These are phyloP conservation scores for Polyodon spathula DNA, from an alignment of 2,113 vertebrate genomes.

Conservation along the genomic window DNA sequence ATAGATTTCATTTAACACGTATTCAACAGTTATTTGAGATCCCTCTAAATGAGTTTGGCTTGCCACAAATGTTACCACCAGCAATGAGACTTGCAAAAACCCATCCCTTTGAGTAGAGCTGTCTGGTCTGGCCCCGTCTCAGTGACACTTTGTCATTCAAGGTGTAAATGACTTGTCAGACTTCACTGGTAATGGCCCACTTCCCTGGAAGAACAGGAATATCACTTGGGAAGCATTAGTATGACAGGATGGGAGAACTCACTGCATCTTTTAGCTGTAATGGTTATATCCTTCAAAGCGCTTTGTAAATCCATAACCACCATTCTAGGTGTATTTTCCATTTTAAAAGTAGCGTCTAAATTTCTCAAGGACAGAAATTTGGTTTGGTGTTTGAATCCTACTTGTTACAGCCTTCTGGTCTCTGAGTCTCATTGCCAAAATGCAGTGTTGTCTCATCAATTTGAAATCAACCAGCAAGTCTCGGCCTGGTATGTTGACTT, in stretches of 20 bases:
- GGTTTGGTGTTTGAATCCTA: no score
- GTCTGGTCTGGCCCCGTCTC: not conserved
- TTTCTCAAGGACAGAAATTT: no score
- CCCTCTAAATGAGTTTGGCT: not conserved
- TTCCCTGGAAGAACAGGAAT: not conserved
- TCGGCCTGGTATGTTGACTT: no score
- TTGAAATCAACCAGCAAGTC: no score
- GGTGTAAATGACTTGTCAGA: not conserved
- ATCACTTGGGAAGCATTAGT: not conserved
- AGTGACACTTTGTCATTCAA: not conserved
- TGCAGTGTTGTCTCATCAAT: no score
- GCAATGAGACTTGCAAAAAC: not conserved
- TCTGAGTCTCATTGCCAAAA: no score
- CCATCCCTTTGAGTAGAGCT: not conserved
- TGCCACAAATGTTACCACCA: not conserved
- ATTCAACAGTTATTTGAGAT: not conserved
- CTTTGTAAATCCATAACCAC: no score
- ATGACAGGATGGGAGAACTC: not conserved
- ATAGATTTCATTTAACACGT: not conserved
- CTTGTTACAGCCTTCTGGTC: no score
- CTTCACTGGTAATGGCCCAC: not conserved
- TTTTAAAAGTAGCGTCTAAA: no score
- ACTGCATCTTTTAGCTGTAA: no score
- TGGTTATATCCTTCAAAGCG: no score
- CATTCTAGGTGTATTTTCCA: no score